Base-by-base conservation (phyloP, 2,888 invertebrate genomes). In the Mythimna loreyi region DNA sequence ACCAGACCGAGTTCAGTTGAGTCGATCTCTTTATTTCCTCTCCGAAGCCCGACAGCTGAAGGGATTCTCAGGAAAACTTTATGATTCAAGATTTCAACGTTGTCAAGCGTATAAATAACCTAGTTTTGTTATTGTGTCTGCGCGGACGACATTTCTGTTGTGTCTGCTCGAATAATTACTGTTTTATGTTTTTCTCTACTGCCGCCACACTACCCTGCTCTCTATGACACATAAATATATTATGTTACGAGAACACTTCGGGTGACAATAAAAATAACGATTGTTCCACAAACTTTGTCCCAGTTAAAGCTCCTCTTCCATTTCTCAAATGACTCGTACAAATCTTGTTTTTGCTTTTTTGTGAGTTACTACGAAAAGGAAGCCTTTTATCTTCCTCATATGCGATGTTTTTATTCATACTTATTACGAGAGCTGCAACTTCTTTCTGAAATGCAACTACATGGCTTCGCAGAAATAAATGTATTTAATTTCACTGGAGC, bases 41-140 rank as follows among this genome's bases (percentile, higher is more conserved):
- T 74, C 79, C 69, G 53, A 67, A 78, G 78, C 75, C 63, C 45
- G 67, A 78, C 84, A 84, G 83, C 80, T 84, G 85, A 71, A 76
- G 71, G 71, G 78, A 70, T 83, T 85, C 78, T 69, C 80, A 79
- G 72, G 76, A 74, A 81, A 85, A 85, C 80, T 85, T 82, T 75
- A 69, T 72, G 64, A 75, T 78, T 81, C 72, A 80, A 71, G 82
- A 80, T 72, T 76, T 73, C 47, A 70, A 52, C 64, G 68, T 59
- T 73, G 73, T 65, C 78, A 68, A 66, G 67, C 68, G 72, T 59
- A 66, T 70, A 62, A 68, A 77, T 72, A 72, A 75, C 68, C 66
- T 64, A 78, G 66, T 74, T 84, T 58, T 52, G 67, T 72, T 69
- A 52, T 65, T 65, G 56, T 81, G 43, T 61, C 43, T 59, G 59